A percentile compares a stretch with the other conserved stretches of the same genome.
These are phyloP conservation scores for Troilus luridus DNA, from an alignment of 2,888 invertebrate species.

Conservation along the genomic window DNA sequence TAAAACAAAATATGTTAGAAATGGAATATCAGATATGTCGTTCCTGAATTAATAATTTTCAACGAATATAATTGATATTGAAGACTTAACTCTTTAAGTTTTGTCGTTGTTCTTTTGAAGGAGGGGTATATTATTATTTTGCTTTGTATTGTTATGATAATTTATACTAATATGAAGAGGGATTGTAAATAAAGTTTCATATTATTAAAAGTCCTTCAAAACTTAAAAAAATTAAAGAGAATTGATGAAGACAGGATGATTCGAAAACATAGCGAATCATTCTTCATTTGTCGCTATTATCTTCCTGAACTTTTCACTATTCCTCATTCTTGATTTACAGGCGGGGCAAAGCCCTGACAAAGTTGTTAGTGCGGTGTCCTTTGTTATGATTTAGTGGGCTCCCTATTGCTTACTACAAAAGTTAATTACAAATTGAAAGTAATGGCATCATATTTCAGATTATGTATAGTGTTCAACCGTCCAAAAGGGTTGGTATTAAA, in stretches of 20 bases:
- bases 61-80: too few relatives aligned
- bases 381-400: neutral
- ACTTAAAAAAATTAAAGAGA: neutral
- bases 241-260: neutral
- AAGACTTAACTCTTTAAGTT: too few relatives aligned
- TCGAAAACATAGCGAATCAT: neutral
- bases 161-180: too few relatives aligned
- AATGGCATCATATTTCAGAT: neutral
- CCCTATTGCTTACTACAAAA: neutral
- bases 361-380: conserved; percentile 1
- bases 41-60: too few relatives aligned
- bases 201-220: neutral
- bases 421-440: neutral
- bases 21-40: too few relatives aligned
- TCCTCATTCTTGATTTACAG: neutral
- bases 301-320: neutral
- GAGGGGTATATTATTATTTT: too few relatives aligned
- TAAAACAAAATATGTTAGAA: too few relatives aligned
- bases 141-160: too few relatives aligned
- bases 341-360: neutral
- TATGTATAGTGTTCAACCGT: neutral
- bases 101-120: too few relatives aligned
- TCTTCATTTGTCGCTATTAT: neutral
- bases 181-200: too few relatives aligned
- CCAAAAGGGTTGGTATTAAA: neutral